Evolutionary conservation across 2,888 invertebrate genomes (phyloP), one percentile per base, ranked within the genome.

Genomic region (Tiliacea aurago): DNA sequence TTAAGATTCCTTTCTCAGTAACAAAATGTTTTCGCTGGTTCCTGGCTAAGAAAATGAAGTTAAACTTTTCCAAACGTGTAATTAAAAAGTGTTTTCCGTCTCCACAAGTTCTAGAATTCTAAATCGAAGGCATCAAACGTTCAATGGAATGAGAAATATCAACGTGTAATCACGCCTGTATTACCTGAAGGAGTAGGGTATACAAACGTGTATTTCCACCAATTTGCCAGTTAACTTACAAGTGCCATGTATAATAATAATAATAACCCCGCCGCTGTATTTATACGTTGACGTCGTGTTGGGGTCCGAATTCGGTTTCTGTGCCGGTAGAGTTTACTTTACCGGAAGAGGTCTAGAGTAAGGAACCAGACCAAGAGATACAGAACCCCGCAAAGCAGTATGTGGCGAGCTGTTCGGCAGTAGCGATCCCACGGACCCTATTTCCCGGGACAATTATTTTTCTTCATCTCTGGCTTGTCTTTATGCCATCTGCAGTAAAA

Each of bases 51-150:
- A 37, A 55, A 73, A 65, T 41, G 20, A 66, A 7, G 33, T 37
- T 13, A 51, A 66, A 73, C 55, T 77, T 78, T 77, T 73, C 73
- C 78, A 49, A 51, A 59, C 4, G 20, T 20, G n/a, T 41, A n/a
- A n/a, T n/a, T 49, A 78, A 77, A 73, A 77, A 78, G 45, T 73
- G 33, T 41, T 51, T 77, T 66, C 79, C 45, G 51, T 65, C 33
- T 56, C 33, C 15, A 33, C n/a, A 65, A 43, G 23, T 79, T 79
- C 77, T 66, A 66, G 73, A 73, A 69, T 15, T 23, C 59, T 49
- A 13, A 11, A 51, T n/a, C 11, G 47, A 45, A 61, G 15, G 20
- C 20, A 45, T 1, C 41, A 18, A 53, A n/a, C 15, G 9, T n/a
- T 15, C 4, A 43, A 43, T 49, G 6, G 20, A 43, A 33, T 15